Evolutionary conservation across 2,797 vertebrate genomes (phyloP).

Genomic region (Jordanella pulchra): DNA sequence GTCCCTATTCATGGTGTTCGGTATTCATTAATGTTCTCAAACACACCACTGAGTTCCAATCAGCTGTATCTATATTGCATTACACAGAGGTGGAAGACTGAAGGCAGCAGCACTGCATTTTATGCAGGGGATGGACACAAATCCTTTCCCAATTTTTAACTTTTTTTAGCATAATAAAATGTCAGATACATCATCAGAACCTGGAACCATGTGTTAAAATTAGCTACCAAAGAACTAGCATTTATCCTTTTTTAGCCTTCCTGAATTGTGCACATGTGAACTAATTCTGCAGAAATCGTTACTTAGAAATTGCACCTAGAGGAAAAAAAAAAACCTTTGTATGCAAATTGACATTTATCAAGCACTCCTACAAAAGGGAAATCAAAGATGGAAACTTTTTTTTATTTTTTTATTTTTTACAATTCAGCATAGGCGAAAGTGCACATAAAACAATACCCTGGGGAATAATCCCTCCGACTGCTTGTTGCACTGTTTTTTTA

Average conservation of each 20-base stretch:
- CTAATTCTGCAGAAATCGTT: background rate
- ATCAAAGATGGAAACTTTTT: background rate
- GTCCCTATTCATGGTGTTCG: background rate
- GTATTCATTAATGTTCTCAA: too few relatives aligned
- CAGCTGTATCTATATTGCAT: too few relatives aligned
- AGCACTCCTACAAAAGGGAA: background rate
- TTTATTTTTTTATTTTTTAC: background rate
- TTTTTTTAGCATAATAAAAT: too few relatives aligned
- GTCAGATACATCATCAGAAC: background rate
- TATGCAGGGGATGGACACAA: too few relatives aligned
- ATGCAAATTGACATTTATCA: background rate
- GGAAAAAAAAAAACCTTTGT: background rate
- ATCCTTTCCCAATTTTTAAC: too few relatives aligned
- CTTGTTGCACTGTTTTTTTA: constrained; percentile 20
- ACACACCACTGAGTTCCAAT: too few relatives aligned
- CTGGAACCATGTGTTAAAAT: background rate
- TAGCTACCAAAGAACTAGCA: too few relatives aligned
- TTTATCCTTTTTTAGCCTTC: background rate
- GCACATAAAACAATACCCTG: background rate
- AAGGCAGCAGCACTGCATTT: too few relatives aligned
- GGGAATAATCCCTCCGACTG: constrained; percentile 17
- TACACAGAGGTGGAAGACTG: too few relatives aligned
- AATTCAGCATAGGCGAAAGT: background rate
- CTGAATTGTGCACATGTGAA: background rate
- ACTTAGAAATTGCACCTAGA: background rate